Base-by-base conservation (phyloP, 2,888 invertebrate genomes). In the Pachliopta kotzebuea region DNA sequence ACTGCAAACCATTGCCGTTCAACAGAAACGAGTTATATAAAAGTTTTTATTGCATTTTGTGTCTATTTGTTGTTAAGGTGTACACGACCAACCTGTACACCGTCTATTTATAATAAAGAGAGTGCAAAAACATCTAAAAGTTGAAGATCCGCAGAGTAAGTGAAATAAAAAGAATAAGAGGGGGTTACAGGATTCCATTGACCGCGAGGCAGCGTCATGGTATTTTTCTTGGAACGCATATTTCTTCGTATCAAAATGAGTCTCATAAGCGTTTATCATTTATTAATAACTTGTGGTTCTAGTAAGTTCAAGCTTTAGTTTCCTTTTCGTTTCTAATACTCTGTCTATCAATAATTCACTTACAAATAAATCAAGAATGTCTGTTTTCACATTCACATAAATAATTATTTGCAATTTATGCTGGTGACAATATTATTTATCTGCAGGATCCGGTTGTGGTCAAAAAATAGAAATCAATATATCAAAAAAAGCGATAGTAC, bases 161-260 rank as follows among this genome's bases (percentile, higher is more conserved):
- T 71, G 74, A 76, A 81, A 78, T 79, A 87, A 86, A 87, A 88
- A 83, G 80, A 83, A 77, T 84, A 87, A 86, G 14, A 37, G 83
- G 85, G 84, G 74, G 78, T 80, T 79, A 79, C 84, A 82, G 82
- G 85, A 86, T 84, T 83, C 85, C 81, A n/a, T 52, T n/a, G 50
- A 75, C 64, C 71, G 67, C 72, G 67, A 68, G 68, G 52, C 65
- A 57, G 66, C 70, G 60, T 65, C 68, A 57, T 26, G 63, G 45
- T 24, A 65, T 55, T 54, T 42, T 63, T 49, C 42, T 62, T 42
- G 8, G 56, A 56, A 57, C 37, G 18, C 26, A 57, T 57, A 56
- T 37, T 56, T 56, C 21, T 24, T 45, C 14, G 18, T 7, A 17
- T 7, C 18, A 54, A 26, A 26, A 6, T 26, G 26, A 4, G 2